phyloP scores from a whole-genome alignment of 2,888 invertebrate genomes.

The Eretmocerus hayati region DNA sequence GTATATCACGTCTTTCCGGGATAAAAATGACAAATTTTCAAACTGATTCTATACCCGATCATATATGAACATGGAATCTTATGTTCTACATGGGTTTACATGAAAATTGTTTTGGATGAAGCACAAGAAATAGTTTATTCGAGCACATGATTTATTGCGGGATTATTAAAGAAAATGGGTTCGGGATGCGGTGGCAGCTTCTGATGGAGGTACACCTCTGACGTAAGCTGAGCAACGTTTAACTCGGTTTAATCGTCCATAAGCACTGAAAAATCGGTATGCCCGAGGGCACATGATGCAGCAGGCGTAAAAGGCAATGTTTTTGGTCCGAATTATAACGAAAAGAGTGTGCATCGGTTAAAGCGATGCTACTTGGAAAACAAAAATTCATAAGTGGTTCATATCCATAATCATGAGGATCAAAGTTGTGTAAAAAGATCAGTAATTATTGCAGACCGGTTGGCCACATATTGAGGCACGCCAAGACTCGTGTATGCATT shows the following conservation, averaged over 20 bases:
- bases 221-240: not conserved
- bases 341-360: conserved; percentile 3
- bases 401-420: conserved; percentile 20
- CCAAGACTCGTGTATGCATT: not conserved
- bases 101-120: no score
- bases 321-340: conserved; percentile 5
- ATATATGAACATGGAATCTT: no score
- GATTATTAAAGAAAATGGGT: conserved; percentile 8
- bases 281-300: conserved; percentile 6
- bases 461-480: conserved; percentile 2
- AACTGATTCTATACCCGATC: no score
- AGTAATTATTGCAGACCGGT: conserved; percentile 20
- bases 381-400: conserved; percentile 1
- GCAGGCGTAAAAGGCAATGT: conserved; percentile 1
- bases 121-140: conserved; percentile 4
- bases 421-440: conserved; percentile 14
- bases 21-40: no score
- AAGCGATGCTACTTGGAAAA: conserved; percentile 1
- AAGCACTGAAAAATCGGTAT: not conserved
- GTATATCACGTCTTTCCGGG: no score
- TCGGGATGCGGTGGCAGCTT: conserved; percentile 5
- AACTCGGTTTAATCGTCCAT: conserved; percentile 3
- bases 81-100: no score
- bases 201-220: no score
- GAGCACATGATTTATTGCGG: conserved; percentile 6